Conservation (phyloP, 2,888 invertebrate species). For the Gibbula magus region DNA sequence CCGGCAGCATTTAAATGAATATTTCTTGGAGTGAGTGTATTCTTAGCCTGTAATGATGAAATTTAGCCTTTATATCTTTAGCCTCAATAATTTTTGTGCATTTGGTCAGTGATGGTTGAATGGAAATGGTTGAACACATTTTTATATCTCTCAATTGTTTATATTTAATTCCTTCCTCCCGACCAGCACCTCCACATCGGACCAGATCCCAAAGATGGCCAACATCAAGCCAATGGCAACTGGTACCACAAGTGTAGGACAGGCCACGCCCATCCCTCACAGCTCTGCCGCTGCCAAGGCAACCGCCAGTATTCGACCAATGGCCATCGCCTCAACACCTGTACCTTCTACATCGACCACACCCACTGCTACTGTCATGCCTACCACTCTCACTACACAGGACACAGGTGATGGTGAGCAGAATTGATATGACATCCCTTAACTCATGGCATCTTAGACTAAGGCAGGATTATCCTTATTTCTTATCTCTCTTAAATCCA, state of each 20-base stretch:
- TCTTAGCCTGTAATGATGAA: too few species aligned
- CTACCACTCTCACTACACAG: constrained; percentile 66
- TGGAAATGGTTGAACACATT: too few species aligned
- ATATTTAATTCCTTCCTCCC: too few species aligned
- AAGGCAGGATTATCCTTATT: too few species aligned
- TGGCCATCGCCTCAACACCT: constrained; percentile 81
- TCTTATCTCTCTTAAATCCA: too few species aligned
- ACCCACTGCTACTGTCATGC: constrained; percentile 74
- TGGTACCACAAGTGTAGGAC: constrained; percentile 70
- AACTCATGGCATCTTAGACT: too few species aligned
- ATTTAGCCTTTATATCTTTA: too few species aligned
- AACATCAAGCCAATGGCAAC: constrained; percentile 97
- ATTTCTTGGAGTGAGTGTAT: too few species aligned
- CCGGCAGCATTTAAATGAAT: too few species aligned
- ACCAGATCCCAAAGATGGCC: constrained; percentile 83
- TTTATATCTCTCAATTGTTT: too few species aligned
- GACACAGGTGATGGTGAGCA: constrained; percentile 38
- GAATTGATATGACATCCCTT: not conserved
- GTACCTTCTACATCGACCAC: constrained; percentile 55
- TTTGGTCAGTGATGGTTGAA: too few species aligned
- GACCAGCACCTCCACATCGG: constrained; percentile 69
- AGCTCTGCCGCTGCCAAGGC: constrained; percentile 80
- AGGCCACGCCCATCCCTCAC: constrained; percentile 63
- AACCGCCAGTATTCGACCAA: constrained; percentile 93
- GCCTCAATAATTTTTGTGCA: too few species aligned